Base-by-base conservation (phyloP, 1,140 invertebrate genomes). In the Colletes latitarsis region DNA sequence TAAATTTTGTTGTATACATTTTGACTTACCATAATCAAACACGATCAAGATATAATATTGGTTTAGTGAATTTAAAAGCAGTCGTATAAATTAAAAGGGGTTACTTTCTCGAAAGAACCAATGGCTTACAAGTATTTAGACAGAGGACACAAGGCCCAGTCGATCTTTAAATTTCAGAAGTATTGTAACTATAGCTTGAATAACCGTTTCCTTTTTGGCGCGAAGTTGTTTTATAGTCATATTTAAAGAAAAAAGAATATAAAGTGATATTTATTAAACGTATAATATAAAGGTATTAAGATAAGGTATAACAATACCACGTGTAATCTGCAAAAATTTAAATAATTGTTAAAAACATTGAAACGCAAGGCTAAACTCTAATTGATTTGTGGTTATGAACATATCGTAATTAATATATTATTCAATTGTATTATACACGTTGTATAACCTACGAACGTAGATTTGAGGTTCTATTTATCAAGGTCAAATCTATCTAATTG, bases 181-280 rank as follows among this genome's bases (percentile, higher is more conserved):
- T 43, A 15, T 67, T 74, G 5, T 68, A 52, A 52, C 43, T 43
- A 53, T 43, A 53, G 52, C 60, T 71, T 77, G 19, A 67, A 69
- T 57, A 81, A 82, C 71, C 69, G 73, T 41, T 63, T 66, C n/a
- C 74, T 63, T 86, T 87, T 87, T 87, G 85, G 85, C 85, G 85
- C 85, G 74, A 87, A 87, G 78, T 60, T 64, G 12, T 60, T 81
- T 80, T 52, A 21, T 17, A 73, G 39, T 67, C 19, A 30, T 62
- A 41, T 72, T 71, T 60, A 78, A 52, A 60, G 64, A 57, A 67
- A 67, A 17, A 9, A 43, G 3, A 49, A 3, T 52, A 30, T 6
- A 68, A 68, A 19, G 52, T 62, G n/a, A 14, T 49, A 30, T 30
- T 41, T 70, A 67, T 21, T 43, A 58, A 68, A 73, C 19, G 3